Base-by-base conservation (phyloP, 2,888 invertebrate genomes). In the Conchocele bisecta region DNA sequence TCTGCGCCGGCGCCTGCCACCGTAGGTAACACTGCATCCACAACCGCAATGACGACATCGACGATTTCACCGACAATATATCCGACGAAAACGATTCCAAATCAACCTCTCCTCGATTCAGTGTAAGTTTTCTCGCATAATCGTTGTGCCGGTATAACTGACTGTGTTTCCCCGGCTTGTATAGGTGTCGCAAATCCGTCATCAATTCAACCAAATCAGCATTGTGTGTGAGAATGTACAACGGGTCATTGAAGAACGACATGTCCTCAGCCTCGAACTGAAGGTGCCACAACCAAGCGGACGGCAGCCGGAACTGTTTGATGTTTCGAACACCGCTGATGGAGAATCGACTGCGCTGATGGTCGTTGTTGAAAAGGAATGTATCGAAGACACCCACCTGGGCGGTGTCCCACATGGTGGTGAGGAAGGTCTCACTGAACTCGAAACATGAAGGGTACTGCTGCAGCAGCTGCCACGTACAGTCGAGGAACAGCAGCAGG, bases 11-110 rank as follows among this genome's bases (percentile, higher is more conserved):
- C 22, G 95, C 94, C 87, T 97, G 93, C 96, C 97, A 97, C 29
- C 98, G 94, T 89, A 96, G 95, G 92, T 96, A 98, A 92, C 97
- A 97, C 91, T 96, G 96, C 66, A 94, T 93, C 97, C 97, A 98
- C 44, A 97, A 91, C 74, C 95, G 94, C 81, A 87, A 69, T 24
- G 79, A 57, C 2, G 82, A 63, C 7, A 76, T 64, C 1, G 79
- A 71, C 33, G 63, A 74, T 13, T 78, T 51, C 17, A 86, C 86
- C 5, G 70, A 67, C 28, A 88, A 65, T 31, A 66, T 57, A 29
- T 64, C 65, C 17, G 41, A 22, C n/a, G 33, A 46, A 69, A 56
- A 37, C 61, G 57, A 26, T 46, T 72, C 20, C 53, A 66, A 44
- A 37, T 56, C 54, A 31, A 67, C 61, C 35, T 66, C n/a, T 58